phyloP scores from a whole-genome alignment of 2,113 vertebrate genomes.

The Hyla sarda region DNA sequence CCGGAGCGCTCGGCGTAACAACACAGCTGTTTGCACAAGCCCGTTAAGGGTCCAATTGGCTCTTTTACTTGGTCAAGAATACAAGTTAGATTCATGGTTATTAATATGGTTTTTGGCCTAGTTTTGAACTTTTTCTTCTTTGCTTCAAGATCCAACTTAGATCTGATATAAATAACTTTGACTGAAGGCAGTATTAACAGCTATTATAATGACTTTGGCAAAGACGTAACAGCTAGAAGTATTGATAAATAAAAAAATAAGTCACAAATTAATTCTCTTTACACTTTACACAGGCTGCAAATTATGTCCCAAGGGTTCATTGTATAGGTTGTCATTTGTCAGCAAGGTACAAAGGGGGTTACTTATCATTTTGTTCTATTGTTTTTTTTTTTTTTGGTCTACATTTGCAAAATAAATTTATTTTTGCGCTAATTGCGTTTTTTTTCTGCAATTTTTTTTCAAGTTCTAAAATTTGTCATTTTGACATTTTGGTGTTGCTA shows the following conservation, averaged over 20 bases:
- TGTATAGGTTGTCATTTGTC: slow-evolving; percentile 10
- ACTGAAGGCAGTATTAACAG: neutral
- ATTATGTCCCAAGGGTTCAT: neutral
- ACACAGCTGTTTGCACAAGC: too few species aligned
- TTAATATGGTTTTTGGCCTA: neutral
- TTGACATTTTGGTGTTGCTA: too few species aligned
- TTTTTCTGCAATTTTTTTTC: too few species aligned
- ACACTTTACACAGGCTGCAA: neutral
- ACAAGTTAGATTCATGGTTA: neutral
- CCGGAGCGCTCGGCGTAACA: too few species aligned
- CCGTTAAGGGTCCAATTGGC: too few species aligned
- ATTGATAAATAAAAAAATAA: neutral
- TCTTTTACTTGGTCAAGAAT: too few species aligned
- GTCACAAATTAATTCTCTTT: neutral
- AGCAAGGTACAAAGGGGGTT: neutral
- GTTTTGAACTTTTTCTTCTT: neutral
- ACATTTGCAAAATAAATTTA: too few species aligned
- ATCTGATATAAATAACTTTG: too few species aligned
- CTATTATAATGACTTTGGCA: neutral
- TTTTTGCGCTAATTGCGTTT: too few species aligned
- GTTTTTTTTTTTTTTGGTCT: too few species aligned
- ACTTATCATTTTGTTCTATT: too few species aligned
- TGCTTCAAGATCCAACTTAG: neutral
- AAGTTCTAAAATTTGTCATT: too few species aligned
- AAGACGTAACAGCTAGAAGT: neutral